phyloP scores from a whole-genome alignment of 2,113 vertebrate species.

The Azemiops feae region DNA sequence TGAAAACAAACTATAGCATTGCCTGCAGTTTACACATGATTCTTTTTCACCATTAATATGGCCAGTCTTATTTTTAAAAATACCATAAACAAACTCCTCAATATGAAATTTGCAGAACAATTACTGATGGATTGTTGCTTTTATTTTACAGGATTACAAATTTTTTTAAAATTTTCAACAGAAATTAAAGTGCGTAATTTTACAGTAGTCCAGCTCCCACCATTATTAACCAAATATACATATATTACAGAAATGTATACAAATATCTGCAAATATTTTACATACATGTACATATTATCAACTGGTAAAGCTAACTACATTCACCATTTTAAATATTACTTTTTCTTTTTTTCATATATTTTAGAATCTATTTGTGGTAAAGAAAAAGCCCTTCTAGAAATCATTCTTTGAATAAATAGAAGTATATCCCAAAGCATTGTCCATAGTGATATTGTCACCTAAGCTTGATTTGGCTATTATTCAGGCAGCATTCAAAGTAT shows the following conservation, averaged over 20 bases:
- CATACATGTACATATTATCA: conserved; percentile 65
- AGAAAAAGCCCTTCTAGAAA: conserved; percentile 57
- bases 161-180: conserved; percentile 70
- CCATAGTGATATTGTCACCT: conserved; percentile 18
- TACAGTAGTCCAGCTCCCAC: conserved; percentile 65
- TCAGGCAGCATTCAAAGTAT: conserved; percentile 1
- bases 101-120: conserved; percentile 17
- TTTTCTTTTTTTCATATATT: conserved; percentile 27
- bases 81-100: not conserved
- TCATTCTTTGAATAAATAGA: conserved; percentile 33
- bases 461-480: conserved; percentile 14
- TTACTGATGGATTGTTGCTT: conserved; percentile 65
- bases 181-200: conserved; percentile 80
- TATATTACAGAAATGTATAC: conserved; percentile 78
- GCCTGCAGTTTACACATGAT: not conserved
- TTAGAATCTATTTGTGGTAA: conserved; percentile 49
- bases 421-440: not conserved
- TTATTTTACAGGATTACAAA: conserved; percentile 81
- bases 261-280: conserved; percentile 71
- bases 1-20: not conserved
- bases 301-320: conserved; percentile 61
- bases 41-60: not conserved
- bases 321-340: conserved; percentile 61
- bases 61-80: not conserved
- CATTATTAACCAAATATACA: conserved; percentile 73